Base-by-base conservation (phyloP, 2,797 vertebrate species). In the Glossophaga mutica region DNA sequence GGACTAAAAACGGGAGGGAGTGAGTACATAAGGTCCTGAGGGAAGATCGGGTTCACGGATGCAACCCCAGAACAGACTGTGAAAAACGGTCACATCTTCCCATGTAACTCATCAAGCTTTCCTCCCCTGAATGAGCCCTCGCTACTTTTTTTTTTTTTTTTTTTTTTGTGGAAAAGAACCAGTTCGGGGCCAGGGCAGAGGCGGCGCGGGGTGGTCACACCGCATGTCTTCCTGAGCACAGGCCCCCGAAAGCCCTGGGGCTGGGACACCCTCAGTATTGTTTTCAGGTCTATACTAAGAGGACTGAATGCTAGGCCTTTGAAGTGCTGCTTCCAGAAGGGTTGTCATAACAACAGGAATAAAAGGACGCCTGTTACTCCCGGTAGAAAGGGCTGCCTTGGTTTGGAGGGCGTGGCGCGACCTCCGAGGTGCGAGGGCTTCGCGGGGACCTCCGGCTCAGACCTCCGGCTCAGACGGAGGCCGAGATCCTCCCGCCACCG, bases 271-370 rank as follows among this genome's bases (percentile, higher is more conserved):
- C 50, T 19, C 15, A 1, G 34, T 55, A 32, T 86, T 42, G 90
- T 71, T 79, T 83, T 76, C 86, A 59, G 76, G 67, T 50, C 95
- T 96, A 87, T 95, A 97, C 84, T 96, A 87, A 96, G 96, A 90
- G 29, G 85, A 55, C 88, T 85, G 77, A 79, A 77, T 32, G 82
- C 74, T 59, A 55, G 94, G 77, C 71, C 10, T 79, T 67, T 76
- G 46, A 94, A 96, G 94, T 70, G 86, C 95, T 97, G 86, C 95
- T 96, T 81, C 96, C 88, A 76, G 83, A 90, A 84, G 88, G 88
- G 96, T 97, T 97, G 95, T 95, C 97, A 96, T 97, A 97, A 98
- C 97, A 98, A 97, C 97, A 89, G 93, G 94, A 95, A 93, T 83
- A 73, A 93, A 96, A 48, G 73, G 96, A 94, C 9, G 50, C 62